Conservation (phyloP, 2,888 invertebrate species). For the Catotricha subobsoleta region DNA sequence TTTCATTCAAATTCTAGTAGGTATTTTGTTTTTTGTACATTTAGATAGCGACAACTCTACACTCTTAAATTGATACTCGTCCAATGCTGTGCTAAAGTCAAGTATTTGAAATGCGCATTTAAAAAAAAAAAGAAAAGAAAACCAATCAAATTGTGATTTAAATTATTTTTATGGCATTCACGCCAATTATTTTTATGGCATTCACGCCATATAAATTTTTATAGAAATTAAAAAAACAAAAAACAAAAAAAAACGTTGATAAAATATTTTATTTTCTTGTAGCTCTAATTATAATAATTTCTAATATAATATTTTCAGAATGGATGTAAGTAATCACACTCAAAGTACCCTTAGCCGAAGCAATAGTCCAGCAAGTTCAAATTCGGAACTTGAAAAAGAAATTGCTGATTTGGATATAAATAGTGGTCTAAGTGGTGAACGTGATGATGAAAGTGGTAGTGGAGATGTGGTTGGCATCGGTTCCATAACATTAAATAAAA, state of each 20-base stretch:
- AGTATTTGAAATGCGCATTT: not conserved
- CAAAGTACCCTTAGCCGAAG: conserved; percentile 33
- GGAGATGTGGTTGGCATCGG: conserved; percentile 6
- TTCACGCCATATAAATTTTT: too few relatives aligned
- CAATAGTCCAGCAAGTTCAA: conserved; percentile 42
- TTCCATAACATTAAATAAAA: conserved; percentile 15
- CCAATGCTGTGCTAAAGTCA: not conserved
- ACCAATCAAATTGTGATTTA: not conserved
- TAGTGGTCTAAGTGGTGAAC: conserved; percentile 2
- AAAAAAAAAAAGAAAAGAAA: not conserved
- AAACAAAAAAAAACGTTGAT: too few relatives aligned
- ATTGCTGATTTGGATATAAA: conserved; percentile 36
- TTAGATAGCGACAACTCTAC: not conserved
- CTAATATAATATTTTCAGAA: not conserved
- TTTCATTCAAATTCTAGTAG: too few relatives aligned
- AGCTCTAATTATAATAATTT: not conserved
- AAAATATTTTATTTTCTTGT: not conserved
- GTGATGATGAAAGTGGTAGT: conserved; percentile 8
- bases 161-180: not conserved
- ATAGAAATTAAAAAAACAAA: too few relatives aligned
- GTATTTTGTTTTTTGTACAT: too few relatives aligned
- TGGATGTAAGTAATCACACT: conserved; percentile 3
- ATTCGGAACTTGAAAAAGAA: conserved; percentile 44
- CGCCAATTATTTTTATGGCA: too few relatives aligned
- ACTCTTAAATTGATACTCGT: too few relatives aligned